A percentile compares a stretch with the other conserved stretches of the same genome.
Evolutionary conservation across 2,888 invertebrate species (phyloP).

Genomic region (Gasteruption jaculator): DNA sequence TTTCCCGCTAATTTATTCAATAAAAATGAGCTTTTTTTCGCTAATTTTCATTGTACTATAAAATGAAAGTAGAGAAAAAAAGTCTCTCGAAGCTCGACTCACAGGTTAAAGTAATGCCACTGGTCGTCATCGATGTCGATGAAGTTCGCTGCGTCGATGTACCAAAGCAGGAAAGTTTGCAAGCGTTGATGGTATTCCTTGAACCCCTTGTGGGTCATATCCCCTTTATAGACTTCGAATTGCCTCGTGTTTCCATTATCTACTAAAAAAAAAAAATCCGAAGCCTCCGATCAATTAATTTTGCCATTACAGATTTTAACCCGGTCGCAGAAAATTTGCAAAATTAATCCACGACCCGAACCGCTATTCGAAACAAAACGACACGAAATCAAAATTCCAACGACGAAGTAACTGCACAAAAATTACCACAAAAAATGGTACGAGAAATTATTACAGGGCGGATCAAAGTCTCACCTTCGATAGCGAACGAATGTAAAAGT

Average conservation of each 20-base stretch:
- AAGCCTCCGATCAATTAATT: too few species aligned
- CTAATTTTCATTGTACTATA: neutral
- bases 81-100: conserved; percentile 43
- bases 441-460: too few species aligned
- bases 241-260: conserved; percentile 40
- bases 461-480: conserved; percentile 47
- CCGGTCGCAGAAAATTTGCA: too few species aligned
- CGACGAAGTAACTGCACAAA: too few species aligned
- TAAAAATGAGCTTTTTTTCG: conserved; percentile 2
- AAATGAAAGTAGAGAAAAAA: conserved; percentile 3
- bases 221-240: conserved; percentile 80
- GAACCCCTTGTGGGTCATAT: conserved; percentile 69
- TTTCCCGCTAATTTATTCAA: conserved; percentile 1
- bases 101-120: conserved; percentile 86
- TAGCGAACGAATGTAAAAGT: conserved; percentile 61
- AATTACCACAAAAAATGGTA: too few species aligned
- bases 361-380: too few species aligned
- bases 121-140: conserved; percentile 89
- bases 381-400: too few species aligned
- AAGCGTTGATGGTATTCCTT: conserved; percentile 74
- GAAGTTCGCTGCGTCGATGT: conserved; percentile 92
- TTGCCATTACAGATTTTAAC: too few species aligned
- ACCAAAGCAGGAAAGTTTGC: conserved; percentile 91
- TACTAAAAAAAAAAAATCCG: conserved; percentile 23
- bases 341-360: neutral